Conservation (phyloP, 2,797 vertebrate species). For the Cephalopachus bancanus region DNA sequence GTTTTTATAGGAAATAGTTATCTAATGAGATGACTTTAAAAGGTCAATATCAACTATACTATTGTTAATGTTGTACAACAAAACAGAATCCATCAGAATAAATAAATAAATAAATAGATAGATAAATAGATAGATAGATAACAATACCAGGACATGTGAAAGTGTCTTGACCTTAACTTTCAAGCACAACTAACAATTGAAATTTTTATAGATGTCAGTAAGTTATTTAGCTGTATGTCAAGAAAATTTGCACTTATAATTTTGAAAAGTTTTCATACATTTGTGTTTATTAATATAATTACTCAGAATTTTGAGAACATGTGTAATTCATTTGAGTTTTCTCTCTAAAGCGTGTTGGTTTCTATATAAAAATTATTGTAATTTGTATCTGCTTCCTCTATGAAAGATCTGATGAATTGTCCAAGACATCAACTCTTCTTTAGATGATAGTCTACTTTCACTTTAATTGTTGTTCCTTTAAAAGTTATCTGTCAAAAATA, state of each 20-base stretch:
- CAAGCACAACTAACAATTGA: background rate
- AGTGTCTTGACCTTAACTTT: background rate
- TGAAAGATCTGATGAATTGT: background rate
- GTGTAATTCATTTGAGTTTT: background rate
- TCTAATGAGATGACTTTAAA: background rate
- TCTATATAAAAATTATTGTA: background rate
- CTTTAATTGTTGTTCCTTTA: background rate
- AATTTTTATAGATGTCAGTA: background rate
- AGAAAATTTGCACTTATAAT: background rate
- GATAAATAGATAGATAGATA: too few relatives aligned
- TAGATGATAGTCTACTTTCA: background rate
- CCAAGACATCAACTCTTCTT: background rate
- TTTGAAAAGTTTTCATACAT: conserved; percentile 8
- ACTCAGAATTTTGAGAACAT: background rate
- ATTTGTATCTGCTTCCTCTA: background rate
- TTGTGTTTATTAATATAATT: background rate
- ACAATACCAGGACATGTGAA: background rate
- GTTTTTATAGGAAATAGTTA: background rate
- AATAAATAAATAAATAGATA: background rate
- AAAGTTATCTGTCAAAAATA: conserved; percentile 12
- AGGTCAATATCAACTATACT: background rate
- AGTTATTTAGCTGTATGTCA: background rate
- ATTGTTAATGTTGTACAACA: background rate
- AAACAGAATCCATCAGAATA: background rate
- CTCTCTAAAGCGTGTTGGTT: background rate